Base-by-base conservation (phyloP, 2,888 invertebrate species). In the Matsumyia berberina region DNA sequence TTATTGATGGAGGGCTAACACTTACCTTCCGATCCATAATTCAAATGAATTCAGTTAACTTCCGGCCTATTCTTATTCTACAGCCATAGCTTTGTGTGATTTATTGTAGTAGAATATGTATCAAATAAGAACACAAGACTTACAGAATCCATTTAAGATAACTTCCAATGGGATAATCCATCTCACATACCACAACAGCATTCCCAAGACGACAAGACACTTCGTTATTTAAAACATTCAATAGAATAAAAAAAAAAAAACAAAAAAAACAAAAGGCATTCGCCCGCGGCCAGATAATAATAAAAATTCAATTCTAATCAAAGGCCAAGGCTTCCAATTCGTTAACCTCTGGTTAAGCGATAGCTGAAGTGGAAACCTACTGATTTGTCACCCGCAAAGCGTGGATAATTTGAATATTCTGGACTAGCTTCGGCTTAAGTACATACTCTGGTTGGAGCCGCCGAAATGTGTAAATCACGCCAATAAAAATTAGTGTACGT, bases 281-380 rank as follows among this genome's bases (percentile, higher is more conserved):
- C 53, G 46, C 66, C 58, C 70, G 29, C 58, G 60, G 64, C 46
- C 66, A 46, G 66, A 72, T 82, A 82, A 78, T 72, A 58, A 77
- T 60, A 82, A 53, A 73, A 83, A 73, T 51, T 67, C 67, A 64
- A 66, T 46, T 78, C 67, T 55, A 78, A 70, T 72, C 72, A 72
- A 72, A 78, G 82, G 78, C 72, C 82, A 83, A 83, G 82, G 78
- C 60, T 72, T 55, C 17, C 64, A 35, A 70, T 51, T 70, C 57
- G 64, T 78, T 62, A 31, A 39, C 55, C 57, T 70, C 51, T 64
- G 29, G 77, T 55, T 55, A 62, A 55, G 57, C 64, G 57, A 64
- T 76, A 62, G 76, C 49, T 29, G n/a, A 58, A 82, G 46, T 33
- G 33, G 17, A 66, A 66, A 39, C 29, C 15, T 35, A 70, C 53